Evolutionary conservation across 37 sponge, comb jelly and placozoan genomes (phyloP), one percentile per base, ranked within the genome.

Genomic region (Petrosia ficiformis): DNA sequence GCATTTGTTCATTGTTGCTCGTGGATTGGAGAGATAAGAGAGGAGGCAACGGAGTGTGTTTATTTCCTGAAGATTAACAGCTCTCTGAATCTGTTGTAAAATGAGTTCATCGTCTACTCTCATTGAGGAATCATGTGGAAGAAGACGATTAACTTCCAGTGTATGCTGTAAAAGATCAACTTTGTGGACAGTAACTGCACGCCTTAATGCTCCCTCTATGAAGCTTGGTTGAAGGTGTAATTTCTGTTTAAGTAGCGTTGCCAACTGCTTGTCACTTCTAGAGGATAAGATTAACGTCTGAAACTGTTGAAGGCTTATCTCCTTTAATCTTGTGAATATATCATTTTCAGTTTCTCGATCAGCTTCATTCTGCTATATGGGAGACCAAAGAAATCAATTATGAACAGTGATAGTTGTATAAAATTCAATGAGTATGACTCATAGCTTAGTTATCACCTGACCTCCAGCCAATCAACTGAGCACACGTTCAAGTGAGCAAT

Each of bases 1-100:
- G 1, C 32, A 66, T 59, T 76, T 79, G 24, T 54, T 69, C 42
- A 60, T 48, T 25, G 40, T n/a, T 0, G 52, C 42, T 10, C 65
- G 43, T 4, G 84, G 77, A 19, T 70, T 57, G 24, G 37, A 28
- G 42, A 89, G 72, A 75, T 89, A 75, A 10, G 80, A 74, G 16
- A 89, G 81, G 28, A 89, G 76, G 24, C 70, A 19, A 3, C 42
- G 35, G 14, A 84, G 68, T 6, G 73, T 79, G 1, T 70, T 80
- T 63, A 72, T 59, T 2, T 74, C 35, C 19, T 75, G 71, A 10
- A 41, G 34, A 4, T 80, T 77, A 52, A 84, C 81, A 3, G 81
- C 66, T 32, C 74, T 79, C 57, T 84, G 80, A 19, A 89, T 61
- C 3, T 76, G 44, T n/a, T 76, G 54, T 48, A 89, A 31, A 39